Evolutionary conservation across 2,888 invertebrate species (phyloP).

Genomic region (Idaea biselata): DNA sequence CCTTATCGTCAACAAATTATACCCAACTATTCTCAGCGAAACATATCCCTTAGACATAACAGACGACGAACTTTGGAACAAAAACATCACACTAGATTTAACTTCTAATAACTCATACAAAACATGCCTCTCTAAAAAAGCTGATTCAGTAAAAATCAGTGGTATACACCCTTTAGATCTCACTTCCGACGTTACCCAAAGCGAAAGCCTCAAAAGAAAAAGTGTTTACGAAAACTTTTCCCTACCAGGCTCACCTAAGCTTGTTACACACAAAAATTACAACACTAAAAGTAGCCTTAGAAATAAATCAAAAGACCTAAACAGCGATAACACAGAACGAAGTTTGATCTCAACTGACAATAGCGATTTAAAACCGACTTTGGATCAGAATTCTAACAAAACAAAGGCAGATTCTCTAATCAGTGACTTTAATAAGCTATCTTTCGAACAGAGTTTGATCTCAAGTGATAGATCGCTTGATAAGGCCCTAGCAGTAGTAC

Average conservation of each 20-base stretch:
- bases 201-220: slow-evolving; percentile 34
- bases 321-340: slow-evolving; percentile 1
- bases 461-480: slow-evolving; percentile 41
- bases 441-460: slow-evolving; percentile 18
- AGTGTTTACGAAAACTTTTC: slow-evolving; percentile 72
- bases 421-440: slow-evolving; percentile 4
- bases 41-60: slow-evolving; percentile 61
- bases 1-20: slow-evolving; percentile 64
- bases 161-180: slow-evolving; percentile 54
- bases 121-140: slow-evolving; percentile 8
- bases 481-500: slow-evolving; percentile 57
- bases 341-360: neutral
- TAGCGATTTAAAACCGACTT: neutral
- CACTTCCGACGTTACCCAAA: slow-evolving; percentile 39
- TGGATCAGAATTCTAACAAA: neutral
- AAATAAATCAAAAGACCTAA: slow-evolving; percentile 39
- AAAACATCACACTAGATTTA: slow-evolving; percentile 50
- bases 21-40: slow-evolving; percentile 68
- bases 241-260: slow-evolving; percentile 64
- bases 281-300: slow-evolving; percentile 59
- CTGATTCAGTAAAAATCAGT: slow-evolving; percentile 48
- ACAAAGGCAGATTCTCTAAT: neutral
- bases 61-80: slow-evolving; percentile 50
- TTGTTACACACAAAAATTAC: slow-evolving; percentile 65
- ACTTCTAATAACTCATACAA: slow-evolving; percentile 31